A percentile compares a stretch with the other conserved stretches of the same genome.
Evolutionary conservation across 2,888 invertebrate genomes (phyloP).

Genomic region (Acanthococcus lagerstroemiae): DNA sequence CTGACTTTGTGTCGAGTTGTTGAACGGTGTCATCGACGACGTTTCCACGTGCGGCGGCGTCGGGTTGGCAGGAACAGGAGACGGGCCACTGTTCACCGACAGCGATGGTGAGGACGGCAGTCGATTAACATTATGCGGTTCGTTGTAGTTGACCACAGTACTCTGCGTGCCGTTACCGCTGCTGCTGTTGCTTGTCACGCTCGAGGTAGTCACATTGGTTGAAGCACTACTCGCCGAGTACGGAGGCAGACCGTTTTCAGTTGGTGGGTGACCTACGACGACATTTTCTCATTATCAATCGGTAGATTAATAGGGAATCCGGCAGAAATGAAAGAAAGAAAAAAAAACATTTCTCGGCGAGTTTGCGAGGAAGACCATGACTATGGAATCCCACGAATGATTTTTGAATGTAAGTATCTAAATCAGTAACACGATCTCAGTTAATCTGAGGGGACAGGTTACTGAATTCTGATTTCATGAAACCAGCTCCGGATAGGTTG

Average conservation of each 20-base stretch:
- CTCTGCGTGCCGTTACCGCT: conserved; percentile 8
- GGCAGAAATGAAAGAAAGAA: no score
- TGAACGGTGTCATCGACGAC: conserved; percentile 14
- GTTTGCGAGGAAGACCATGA: no score
- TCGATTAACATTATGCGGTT: conserved; percentile 34
- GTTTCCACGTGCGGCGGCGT: conserved; percentile 16
- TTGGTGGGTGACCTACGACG: conserved; percentile 17
- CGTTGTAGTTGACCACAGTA: conserved; percentile 3
- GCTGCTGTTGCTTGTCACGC: background rate
- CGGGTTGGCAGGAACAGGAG: conserved; percentile 43
- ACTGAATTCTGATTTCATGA: no score
- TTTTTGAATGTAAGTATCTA: no score
- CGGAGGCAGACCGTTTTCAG: conserved; percentile 22
- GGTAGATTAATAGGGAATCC: no score
- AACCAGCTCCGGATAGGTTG: no score
- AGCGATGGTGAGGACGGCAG: conserved; percentile 42
- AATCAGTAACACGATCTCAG: no score
- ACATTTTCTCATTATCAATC: no score
- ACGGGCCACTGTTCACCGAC: conserved; percentile 49
- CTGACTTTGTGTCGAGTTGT: conserved; percentile 17
- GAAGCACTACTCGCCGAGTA: conserved; percentile 5
- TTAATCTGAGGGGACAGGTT: no score
- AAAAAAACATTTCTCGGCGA: no score
- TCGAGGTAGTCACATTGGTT: background rate
- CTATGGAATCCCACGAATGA: no score